These are phyloP conservation scores for Lepus europaeus DNA, from an alignment of 2,113 vertebrate genomes.

Conservation along the genomic window DNA sequence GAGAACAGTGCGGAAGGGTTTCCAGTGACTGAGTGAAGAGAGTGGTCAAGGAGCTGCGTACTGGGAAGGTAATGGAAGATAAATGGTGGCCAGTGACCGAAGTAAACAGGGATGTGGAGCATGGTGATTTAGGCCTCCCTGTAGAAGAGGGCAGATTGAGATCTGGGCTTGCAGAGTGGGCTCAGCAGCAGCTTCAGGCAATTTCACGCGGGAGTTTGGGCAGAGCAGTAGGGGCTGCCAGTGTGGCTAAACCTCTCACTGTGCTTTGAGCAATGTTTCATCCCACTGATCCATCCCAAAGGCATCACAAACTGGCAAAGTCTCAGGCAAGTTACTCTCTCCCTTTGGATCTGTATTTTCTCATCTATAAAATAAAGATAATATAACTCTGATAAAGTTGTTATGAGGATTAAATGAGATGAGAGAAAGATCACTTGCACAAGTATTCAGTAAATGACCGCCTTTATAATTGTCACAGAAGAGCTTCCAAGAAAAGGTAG, in stretches of 20 bases:
- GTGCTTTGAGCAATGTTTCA: constrained; percentile 32
- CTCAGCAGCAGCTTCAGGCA: constrained; percentile 9
- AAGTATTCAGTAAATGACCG: constrained; percentile 22
- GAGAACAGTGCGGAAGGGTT: background rate
- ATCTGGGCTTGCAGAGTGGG: background rate
- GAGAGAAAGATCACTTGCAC: background rate
- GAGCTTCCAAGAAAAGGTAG: constrained; percentile 13
- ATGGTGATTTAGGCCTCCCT: background rate
- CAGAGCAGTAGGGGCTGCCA: constrained; percentile 37
- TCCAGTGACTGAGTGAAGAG: background rate
- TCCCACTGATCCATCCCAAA: constrained; percentile 48
- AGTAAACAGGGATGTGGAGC: constrained; percentile 18
- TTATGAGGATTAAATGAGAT: constrained; percentile 58
- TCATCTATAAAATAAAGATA: constrained; percentile 67
- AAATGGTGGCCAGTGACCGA: background rate
- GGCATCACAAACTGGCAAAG: background rate
- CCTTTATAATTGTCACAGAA: constrained; percentile 3
- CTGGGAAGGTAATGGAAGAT: background rate
- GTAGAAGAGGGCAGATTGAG: background rate
- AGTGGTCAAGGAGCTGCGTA: background rate
- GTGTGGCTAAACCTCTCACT: background rate
- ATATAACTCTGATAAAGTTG: constrained; percentile 51
- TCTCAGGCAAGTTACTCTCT: constrained; percentile 49
- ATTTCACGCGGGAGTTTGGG: constrained; percentile 37
- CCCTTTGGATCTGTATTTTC: constrained; percentile 61